phyloP scores from a whole-genome alignment of 1,140 invertebrate species.

The Drosophila takahashii region DNA sequence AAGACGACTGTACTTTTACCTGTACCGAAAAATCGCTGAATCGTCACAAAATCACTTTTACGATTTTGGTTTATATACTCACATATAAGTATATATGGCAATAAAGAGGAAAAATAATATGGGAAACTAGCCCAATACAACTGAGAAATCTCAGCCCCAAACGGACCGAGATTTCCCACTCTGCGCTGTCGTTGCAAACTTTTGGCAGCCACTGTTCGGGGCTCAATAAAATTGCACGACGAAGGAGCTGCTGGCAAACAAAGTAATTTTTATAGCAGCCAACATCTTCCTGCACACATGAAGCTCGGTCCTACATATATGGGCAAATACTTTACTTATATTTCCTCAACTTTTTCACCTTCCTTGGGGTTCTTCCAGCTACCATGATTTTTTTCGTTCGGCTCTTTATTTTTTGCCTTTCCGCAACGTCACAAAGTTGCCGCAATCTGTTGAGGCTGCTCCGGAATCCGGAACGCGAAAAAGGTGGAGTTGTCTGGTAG shows the following conservation, averaged over 20 bases:
- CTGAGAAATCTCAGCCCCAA: constrained; percentile 65
- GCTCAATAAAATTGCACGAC: constrained; percentile 77
- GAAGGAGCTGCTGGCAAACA: constrained; percentile 67
- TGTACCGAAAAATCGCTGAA: constrained; percentile 64
- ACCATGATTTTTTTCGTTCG: constrained; percentile 21
- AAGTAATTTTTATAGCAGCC: constrained; percentile 76
- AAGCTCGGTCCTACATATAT: constrained; percentile 20
- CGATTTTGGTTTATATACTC: constrained; percentile 78
- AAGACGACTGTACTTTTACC: constrained; percentile 35
- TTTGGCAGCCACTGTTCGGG: constrained; percentile 55
- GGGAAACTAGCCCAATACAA: constrained; percentile 76
- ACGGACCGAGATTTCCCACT: constrained; percentile 43
- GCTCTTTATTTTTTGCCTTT: constrained; percentile 29
- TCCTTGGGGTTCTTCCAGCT: constrained; percentile 33
- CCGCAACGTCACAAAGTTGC: constrained; percentile 57
- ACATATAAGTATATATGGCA: constrained; percentile 17
- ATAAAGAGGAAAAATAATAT: constrained; percentile 41
- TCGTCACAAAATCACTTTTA: constrained; percentile 82
- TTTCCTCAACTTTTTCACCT: constrained; percentile 45
- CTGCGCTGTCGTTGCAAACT: constrained; percentile 56
- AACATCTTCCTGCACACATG: constrained; percentile 39
- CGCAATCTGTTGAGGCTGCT: constrained; percentile 70
- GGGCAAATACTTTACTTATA: constrained; percentile 51
- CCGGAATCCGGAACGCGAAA: constrained; percentile 60
- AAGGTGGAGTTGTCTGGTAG: constrained; percentile 77